These are phyloP conservation scores for Rhagologus leucostigma DNA, from an alignment of 2,113 vertebrate species.

Conservation along the genomic window DNA sequence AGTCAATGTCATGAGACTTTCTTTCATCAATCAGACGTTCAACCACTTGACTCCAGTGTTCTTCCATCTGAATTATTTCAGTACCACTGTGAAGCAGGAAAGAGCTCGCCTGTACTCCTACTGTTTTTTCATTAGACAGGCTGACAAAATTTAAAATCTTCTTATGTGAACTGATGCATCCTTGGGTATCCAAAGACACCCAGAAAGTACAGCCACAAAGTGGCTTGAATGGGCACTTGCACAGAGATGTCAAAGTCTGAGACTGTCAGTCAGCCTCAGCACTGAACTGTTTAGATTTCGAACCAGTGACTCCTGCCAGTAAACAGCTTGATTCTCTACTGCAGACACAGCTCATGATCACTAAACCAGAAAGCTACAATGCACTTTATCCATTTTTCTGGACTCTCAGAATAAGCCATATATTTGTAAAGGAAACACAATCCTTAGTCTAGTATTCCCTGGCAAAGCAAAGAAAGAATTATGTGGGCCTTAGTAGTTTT, in stretches of 20 bases:
- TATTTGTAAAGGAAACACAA: background rate
- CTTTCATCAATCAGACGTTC: background rate
- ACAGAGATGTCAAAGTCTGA: background rate
- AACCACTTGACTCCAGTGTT: background rate
- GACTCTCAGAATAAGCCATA: background rate
- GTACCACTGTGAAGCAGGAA: background rate
- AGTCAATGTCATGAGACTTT: background rate
- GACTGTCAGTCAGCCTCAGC: background rate
- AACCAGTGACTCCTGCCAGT: background rate
- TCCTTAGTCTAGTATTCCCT: background rate
- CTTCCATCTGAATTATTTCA: background rate
- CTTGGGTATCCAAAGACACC: background rate
- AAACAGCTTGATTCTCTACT: background rate
- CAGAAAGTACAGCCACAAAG: background rate
- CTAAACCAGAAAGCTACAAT: background rate
- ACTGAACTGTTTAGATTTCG: background rate
- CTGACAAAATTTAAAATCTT: background rate
- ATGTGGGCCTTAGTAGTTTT: background rate
- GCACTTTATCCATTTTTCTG: background rate
- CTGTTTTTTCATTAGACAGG: background rate
- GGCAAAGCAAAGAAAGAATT: background rate
- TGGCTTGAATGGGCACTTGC: accelerated
- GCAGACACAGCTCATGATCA: background rate
- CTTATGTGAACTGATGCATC: background rate
- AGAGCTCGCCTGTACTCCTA: background rate